These are phyloP conservation scores for Octomys mimax DNA, from an alignment of 2,797 vertebrate genomes.

Conservation along the genomic window DNA sequence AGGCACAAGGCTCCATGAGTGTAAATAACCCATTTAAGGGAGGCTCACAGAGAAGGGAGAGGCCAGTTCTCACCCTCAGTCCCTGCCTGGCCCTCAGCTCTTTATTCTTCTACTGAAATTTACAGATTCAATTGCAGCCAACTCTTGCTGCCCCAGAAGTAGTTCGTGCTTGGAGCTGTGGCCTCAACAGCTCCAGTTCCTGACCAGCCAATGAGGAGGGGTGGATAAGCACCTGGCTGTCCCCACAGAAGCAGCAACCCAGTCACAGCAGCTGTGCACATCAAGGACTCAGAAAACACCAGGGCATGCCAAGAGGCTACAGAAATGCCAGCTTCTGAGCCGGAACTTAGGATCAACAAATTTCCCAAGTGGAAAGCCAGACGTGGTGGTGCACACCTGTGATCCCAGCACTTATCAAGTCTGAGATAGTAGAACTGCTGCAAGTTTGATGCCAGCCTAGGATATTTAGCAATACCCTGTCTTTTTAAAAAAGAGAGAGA, in stretches of 20 bases:
- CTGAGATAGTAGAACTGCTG: not conserved
- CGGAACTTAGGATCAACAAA: not conserved
- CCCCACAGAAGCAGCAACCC: too few species aligned
- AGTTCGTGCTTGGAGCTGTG: not conserved
- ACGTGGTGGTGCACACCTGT: not conserved
- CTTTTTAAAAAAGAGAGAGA: not conserved
- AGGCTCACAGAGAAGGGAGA: not conserved
- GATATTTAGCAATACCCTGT: not conserved
- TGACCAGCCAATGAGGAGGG: not conserved
- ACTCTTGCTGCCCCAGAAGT: not conserved
- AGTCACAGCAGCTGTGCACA: accelerated
- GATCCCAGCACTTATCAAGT: not conserved
- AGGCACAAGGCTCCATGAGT: not conserved
- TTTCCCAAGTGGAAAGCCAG: not conserved
- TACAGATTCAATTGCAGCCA: not conserved
- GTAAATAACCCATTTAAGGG: not conserved
- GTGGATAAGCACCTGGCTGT: accelerated
- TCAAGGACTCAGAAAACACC: not conserved
- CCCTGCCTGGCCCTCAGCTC: not conserved
- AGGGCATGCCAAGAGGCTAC: not conserved
- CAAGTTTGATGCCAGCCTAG: not conserved
- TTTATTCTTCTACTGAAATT: not conserved
- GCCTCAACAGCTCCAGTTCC: not conserved
- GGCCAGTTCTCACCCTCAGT: not conserved
- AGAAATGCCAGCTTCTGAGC: not conserved